Conservation (phyloP, 2,797 vertebrate species). For the Hemibagrus guttatus region DNA sequence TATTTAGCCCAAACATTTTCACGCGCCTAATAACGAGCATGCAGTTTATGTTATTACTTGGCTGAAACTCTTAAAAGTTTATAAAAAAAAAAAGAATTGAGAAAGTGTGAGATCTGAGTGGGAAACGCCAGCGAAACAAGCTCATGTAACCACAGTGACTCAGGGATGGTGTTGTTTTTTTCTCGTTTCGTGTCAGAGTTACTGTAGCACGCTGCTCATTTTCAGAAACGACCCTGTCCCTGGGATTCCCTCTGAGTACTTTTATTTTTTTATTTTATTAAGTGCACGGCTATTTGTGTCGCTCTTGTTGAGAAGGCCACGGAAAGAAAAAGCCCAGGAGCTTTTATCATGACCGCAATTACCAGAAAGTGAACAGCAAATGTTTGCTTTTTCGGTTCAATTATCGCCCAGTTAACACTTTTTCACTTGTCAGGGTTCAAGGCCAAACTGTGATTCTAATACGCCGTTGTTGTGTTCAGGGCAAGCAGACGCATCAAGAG, state of each 20-base stretch:
- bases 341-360: constrained; percentile 82
- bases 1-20: not conserved
- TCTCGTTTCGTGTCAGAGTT: constrained; percentile 52
- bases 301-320: constrained; percentile 63
- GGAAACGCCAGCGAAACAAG: constrained; percentile 49
- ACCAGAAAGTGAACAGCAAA: constrained; percentile 82
- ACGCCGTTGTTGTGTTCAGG: not conserved
- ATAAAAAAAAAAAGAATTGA: not conserved
- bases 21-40: not conserved
- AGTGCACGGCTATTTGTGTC: constrained; percentile 59
- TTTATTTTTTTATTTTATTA: constrained; percentile 56
- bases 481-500: not conserved
- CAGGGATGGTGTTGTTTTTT: constrained; percentile 46
- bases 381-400: constrained; percentile 82
- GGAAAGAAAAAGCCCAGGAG: constrained; percentile 64
- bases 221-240: constrained; percentile 41
- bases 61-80: constrained; percentile 7
- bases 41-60: not conserved
- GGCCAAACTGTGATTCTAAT: constrained; percentile 29
- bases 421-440: constrained; percentile 77
- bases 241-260: constrained; percentile 56
- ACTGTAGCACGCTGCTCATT: constrained; percentile 41
- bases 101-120: constrained; percentile 40
- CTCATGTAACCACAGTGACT: constrained; percentile 64
- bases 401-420: constrained; percentile 80